A percentile compares a stretch with the other conserved stretches of the same genome.
Evolutionary conservation across 1,140 invertebrate genomes (phyloP).

Genomic region (Brachionus manjavacas): DNA sequence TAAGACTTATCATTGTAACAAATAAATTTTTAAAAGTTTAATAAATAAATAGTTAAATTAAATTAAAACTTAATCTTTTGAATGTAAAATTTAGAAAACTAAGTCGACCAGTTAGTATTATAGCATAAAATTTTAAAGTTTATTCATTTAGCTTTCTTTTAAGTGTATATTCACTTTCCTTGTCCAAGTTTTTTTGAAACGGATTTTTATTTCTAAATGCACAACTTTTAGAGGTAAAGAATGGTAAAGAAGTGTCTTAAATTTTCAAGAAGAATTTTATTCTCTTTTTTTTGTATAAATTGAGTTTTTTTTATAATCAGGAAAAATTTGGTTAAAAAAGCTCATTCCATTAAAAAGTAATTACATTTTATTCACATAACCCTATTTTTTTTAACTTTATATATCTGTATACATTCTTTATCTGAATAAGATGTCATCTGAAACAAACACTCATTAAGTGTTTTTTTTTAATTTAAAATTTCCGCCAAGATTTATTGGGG

Average conservation of each 20-base stretch:
- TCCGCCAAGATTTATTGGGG: too few relatives aligned
- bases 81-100: background rate
- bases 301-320: too few relatives aligned
- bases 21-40: background rate
- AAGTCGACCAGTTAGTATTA: background rate
- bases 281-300: background rate
- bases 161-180: background rate
- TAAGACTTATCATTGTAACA: background rate
- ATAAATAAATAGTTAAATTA: background rate
- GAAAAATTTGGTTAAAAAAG: too few relatives aligned
- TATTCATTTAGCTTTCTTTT: background rate
- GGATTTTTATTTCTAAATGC: background rate
- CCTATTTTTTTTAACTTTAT: too few relatives aligned
- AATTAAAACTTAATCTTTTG: background rate
- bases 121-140: background rate
- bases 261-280: background rate
- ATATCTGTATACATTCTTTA: too few relatives aligned
- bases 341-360: too few relatives aligned
- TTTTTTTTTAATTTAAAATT: too few relatives aligned
- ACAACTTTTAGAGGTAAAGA: background rate
- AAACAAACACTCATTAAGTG: too few relatives aligned
- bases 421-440: too few relatives aligned
- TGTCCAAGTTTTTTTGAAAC: too few relatives aligned
- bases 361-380: too few relatives aligned
- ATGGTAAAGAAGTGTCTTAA: background rate